These are phyloP conservation scores for Abrostola triplasia DNA, from an alignment of 2,888 invertebrate genomes.

Conservation along the genomic window DNA sequence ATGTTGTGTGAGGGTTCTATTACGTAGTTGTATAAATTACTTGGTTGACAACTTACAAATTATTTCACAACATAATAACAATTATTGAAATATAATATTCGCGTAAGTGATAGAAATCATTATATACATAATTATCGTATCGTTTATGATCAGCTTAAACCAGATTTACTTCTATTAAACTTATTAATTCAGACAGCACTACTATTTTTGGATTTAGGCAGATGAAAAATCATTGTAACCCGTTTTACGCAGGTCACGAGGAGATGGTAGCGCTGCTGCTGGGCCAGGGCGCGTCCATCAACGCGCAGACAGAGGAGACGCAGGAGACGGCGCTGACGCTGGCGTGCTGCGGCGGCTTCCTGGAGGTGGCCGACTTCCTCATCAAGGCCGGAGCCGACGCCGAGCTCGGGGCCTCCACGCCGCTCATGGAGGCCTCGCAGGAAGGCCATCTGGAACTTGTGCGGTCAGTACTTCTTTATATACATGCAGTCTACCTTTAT, in stretches of 20 bases:
- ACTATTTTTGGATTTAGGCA: too few relatives aligned
- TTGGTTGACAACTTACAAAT: too few relatives aligned
- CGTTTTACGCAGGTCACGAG: slow-evolving; percentile 92
- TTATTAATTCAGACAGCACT: too few relatives aligned
- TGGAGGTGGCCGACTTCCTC: slow-evolving; percentile 97
- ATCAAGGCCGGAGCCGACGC: slow-evolving; percentile 98
- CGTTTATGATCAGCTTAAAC: too few relatives aligned
- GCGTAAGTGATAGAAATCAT: too few relatives aligned
- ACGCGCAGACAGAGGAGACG: slow-evolving; percentile 99
- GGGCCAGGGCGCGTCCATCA: slow-evolving; percentile 98
- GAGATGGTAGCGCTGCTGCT: slow-evolving; percentile 98
- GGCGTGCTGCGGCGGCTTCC: slow-evolving; percentile 98
- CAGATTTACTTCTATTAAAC: too few relatives aligned
- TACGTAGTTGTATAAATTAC: too few relatives aligned
- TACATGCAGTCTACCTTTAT: too few relatives aligned
- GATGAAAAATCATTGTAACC: neutral
- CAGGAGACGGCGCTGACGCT: slow-evolving; percentile 98
- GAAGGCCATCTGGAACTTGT: slow-evolving; percentile 98
- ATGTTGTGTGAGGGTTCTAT: too few relatives aligned
- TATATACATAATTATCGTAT: too few relatives aligned
- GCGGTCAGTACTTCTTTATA: slow-evolving; percentile 72
- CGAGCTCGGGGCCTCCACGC: slow-evolving; percentile 98
- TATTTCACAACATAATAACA: too few relatives aligned
- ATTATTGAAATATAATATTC: too few relatives aligned
- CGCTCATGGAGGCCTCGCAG: slow-evolving; percentile 99